Evolutionary conservation across 2,113 vertebrate species (phyloP).

Genomic region (Eidolon helvum): DNA sequence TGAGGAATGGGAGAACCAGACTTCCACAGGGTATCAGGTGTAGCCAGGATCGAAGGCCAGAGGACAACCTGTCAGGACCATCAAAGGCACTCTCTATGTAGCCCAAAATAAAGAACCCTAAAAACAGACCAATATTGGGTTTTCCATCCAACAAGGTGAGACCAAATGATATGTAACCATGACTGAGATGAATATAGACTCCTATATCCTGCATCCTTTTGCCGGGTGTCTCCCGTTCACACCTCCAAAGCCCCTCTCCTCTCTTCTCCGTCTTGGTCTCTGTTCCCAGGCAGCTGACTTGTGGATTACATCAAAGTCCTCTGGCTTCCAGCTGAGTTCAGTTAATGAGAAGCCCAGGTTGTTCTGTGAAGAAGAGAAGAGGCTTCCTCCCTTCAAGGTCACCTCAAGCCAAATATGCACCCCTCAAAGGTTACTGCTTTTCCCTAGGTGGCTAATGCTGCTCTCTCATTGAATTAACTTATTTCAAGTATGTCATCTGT

Average conservation of each 20-base stretch:
- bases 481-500: conserved; percentile 4
- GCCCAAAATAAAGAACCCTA: neutral
- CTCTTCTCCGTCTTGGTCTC: neutral
- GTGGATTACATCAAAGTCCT: neutral
- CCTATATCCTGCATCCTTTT: neutral
- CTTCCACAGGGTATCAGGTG: no score
- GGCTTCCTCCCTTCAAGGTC: neutral
- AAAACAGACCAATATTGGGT: neutral
- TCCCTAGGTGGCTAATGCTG: neutral
- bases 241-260: neutral
- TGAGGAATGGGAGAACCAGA: neutral
- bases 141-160: neutral
- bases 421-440: neutral
- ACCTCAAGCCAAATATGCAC: neutral
- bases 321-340: neutral
- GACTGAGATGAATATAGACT: neutral
- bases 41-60: neutral
- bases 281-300: neutral
- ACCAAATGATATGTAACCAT: neutral
- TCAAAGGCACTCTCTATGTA: neutral
- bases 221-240: neutral
- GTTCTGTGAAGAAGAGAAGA: neutral
- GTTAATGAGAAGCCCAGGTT: neutral
- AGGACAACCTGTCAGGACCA: neutral
- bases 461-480: neutral